Conservation (phyloP, 1,140 invertebrate genomes). For the Trissolcus basalis region DNA sequence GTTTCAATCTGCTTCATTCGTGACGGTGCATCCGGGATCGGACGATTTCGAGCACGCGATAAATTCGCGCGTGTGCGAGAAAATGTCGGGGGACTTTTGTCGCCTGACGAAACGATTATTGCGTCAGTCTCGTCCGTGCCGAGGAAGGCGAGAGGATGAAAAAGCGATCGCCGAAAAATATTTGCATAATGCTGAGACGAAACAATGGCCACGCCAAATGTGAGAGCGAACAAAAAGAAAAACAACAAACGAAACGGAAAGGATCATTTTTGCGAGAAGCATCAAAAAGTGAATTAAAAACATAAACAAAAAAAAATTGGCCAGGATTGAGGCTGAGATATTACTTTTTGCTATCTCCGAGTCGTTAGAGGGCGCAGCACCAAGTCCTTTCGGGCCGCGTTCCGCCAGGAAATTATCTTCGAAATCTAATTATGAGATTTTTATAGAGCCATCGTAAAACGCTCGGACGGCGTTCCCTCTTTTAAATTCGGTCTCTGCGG, state of each 20-base stretch:
- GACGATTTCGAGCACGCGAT: constrained; percentile 49
- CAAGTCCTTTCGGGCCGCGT: constrained; percentile 41
- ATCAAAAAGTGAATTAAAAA: constrained; percentile 2
- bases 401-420: constrained; percentile 72
- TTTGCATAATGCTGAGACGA: not conserved
- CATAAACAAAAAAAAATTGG: constrained; percentile 3
- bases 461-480: constrained; percentile 53
- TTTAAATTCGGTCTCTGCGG: constrained; percentile 56
- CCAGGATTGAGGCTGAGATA: constrained; percentile 13
- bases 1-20: constrained; percentile 24
- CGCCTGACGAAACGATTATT: constrained; percentile 27
- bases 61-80: constrained; percentile 28
- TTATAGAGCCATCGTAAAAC: constrained; percentile 77
- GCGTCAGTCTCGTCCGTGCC: constrained; percentile 12
- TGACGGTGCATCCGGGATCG: constrained; percentile 8
- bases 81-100: constrained; percentile 20
- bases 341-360: constrained; percentile 55
- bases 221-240: too few relatives aligned
- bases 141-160: too few relatives aligned
- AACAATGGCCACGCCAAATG: too few relatives aligned
- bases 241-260: too few relatives aligned
- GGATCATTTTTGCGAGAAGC: not conserved
- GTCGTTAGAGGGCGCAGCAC: constrained; percentile 32
- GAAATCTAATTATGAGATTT: constrained; percentile 77
- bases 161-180: not conserved